These are phyloP conservation scores for Oasisia sp. DNA, from an alignment of 2,888 invertebrate species.

Conservation along the genomic window DNA sequence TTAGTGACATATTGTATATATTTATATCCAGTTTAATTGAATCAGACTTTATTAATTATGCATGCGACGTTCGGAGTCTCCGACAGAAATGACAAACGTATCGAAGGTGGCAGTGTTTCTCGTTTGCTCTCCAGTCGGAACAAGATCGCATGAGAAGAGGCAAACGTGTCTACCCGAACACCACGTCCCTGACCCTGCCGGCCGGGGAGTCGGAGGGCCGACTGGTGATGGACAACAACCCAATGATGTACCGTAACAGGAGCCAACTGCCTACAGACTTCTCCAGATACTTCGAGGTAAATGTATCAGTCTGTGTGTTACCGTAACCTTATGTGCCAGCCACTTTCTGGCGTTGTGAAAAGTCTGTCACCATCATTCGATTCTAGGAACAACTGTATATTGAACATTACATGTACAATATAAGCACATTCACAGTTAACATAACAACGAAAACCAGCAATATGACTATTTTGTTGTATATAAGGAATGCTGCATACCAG, in stretches of 20 bases:
- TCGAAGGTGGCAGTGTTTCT: background rate
- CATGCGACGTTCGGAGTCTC: background rate
- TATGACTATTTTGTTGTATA: too few species aligned
- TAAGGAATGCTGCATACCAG: too few species aligned
- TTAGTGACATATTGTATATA: too few species aligned
- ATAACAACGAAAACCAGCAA: too few species aligned
- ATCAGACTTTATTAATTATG: background rate
- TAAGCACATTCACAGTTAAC: too few species aligned
- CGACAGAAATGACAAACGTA: background rate
- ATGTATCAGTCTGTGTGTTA: background rate
- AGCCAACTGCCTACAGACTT: conserved; percentile 40
- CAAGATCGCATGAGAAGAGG: background rate
- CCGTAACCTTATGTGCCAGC: background rate
- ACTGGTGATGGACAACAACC: conserved; percentile 42
- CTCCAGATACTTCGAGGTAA: conserved; percentile 52
- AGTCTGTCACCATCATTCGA: background rate
- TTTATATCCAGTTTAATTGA: too few species aligned
- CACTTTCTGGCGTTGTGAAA: background rate
- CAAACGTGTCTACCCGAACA: background rate
- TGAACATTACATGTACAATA: too few species aligned
- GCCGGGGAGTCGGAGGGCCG: background rate
- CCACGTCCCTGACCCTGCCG: conserved; percentile 19
- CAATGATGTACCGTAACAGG: conserved; percentile 42
- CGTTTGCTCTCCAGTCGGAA: background rate
- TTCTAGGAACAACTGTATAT: too few species aligned